Base-by-base conservation (phyloP, 2,888 invertebrate species). In the Pteria penguin region DNA sequence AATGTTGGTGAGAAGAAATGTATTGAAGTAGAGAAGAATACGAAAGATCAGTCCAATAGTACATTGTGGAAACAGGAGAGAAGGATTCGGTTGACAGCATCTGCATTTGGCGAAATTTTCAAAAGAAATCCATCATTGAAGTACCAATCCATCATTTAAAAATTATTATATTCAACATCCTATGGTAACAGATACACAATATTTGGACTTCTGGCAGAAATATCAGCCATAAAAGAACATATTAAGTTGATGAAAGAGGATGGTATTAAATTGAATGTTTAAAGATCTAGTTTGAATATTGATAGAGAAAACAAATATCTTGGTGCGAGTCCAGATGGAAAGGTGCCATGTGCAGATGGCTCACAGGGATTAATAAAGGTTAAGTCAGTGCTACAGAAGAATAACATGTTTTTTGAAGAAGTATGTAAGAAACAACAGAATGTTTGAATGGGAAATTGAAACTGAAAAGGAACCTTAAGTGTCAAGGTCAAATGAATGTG, bases 271-370 rank as follows among this genome's bases (percentile, higher is more conserved):
- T 66, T 75, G 0, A 45, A 2, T 26, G 72, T 80, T 1, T 18
- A 70, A 18, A 31, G 4, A 3, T 54, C 65, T 36, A 77, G 77
- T 26, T 54, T 75, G 1, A 29, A 72, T 1, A 67, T 77, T 4
- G 18, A 60, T 45, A 18, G 24, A 52, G 5, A 65, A 2, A 4
- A 61, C 3, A 66, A 66, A 22, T 80, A 32, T 66, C 60, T 77
- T 2, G 80, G 57, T 26, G 61, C 33, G 8, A 75, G 75, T 62
- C 75, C 77, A 33, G 77, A 77, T 73, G 77, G 80, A 55, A n/a
- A n/a, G n/a, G 26, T 69, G n/a, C 71, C 75, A 0, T 22, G 45
- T 5, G 36, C 33, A 57, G 22, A 18, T 29, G 24, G 60, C 26
- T 32, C 52, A 57, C 33, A 1, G 33, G 71, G 76, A 4, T 26